Conservation (phyloP, 2,888 invertebrate species). For the Caenorhabditis macrosperma region DNA sequence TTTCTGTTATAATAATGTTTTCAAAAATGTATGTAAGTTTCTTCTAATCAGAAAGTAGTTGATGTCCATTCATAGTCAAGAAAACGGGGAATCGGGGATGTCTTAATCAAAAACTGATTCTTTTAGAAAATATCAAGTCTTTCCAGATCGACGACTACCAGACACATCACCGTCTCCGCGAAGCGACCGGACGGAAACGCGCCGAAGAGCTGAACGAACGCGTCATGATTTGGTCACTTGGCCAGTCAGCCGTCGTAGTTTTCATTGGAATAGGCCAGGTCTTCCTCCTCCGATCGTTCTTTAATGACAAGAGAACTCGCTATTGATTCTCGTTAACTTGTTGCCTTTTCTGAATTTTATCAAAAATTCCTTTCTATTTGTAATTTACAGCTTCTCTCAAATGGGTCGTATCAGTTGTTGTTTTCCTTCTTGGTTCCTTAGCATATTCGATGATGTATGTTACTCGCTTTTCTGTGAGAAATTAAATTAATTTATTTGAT, state of each 20-base stretch:
- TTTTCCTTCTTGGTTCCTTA: constrained; percentile 13
- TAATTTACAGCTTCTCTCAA: constrained; percentile 11
- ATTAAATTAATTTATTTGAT: constrained; percentile 41
- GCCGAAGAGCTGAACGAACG: constrained; percentile 97
- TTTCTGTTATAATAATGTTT: too few species aligned
- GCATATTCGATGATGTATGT: constrained; percentile 18
- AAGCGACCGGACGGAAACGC: constrained; percentile 93
- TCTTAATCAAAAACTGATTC: neutral
- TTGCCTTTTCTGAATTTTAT: too few species aligned
- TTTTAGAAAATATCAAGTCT: neutral
- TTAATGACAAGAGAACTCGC: constrained; percentile 77
- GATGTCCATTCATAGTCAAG: too few species aligned
- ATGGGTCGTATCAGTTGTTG: constrained; percentile 41
- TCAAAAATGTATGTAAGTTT: too few species aligned
- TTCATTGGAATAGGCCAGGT: constrained; percentile 93
- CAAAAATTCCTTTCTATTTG: constrained; percentile 9
- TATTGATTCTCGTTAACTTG: too few species aligned
- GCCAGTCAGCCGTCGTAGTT: constrained; percentile 90
- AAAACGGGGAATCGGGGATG: too few species aligned
- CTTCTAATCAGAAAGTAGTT: too few species aligned
- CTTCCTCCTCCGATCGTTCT: constrained; percentile 77
- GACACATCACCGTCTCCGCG: constrained; percentile 95
- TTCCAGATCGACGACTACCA: constrained; percentile 94
- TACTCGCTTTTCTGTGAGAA: neutral
- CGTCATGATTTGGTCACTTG: constrained; percentile 93